Evolutionary conservation across 2,113 vertebrate genomes (phyloP).

Genomic region (Coturnix japonica): DNA sequence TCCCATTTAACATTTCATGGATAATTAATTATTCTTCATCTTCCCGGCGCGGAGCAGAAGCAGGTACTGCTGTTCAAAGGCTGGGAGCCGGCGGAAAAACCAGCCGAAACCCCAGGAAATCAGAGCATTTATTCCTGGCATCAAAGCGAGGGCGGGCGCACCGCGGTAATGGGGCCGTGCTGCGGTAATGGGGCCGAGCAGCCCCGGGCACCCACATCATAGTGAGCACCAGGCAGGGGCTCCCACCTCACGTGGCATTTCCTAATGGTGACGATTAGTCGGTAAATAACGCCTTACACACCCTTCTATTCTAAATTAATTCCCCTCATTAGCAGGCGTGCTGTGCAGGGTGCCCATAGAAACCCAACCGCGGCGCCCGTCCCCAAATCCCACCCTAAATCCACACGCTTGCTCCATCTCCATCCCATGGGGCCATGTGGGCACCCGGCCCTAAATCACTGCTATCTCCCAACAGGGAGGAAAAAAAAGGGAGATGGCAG

Average conservation of each 20-base stretch:
- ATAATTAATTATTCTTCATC: constrained; percentile 69
- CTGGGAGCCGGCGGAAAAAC: background rate
- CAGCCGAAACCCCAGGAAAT: constrained; percentile 18
- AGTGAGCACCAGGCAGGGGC: background rate
- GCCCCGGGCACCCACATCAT: background rate
- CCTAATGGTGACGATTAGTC: constrained; percentile 79
- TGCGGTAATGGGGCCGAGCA: background rate
- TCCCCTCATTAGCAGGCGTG: constrained; percentile 80
- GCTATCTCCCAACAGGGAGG: background rate
- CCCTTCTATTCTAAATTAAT: constrained; percentile 78
- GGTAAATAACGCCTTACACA: constrained; percentile 79
- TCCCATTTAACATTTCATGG: constrained; percentile 58
- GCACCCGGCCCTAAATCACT: constrained; percentile 25
- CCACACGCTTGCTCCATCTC: background rate
- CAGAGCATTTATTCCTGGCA: constrained; percentile 53
- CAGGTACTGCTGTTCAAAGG: constrained; percentile 45
- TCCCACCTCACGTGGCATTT: constrained; percentile 49
- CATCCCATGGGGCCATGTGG: accelerated
- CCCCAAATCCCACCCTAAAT: background rate
- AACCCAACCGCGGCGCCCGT: too few relatives aligned
- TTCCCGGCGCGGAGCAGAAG: background rate
- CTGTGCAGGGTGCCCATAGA: background rate
- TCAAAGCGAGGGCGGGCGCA: constrained; percentile 22
- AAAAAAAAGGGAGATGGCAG: background rate
- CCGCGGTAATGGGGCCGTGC: background rate